Evolutionary conservation across 2,113 vertebrate species (phyloP).

Genomic region (Notechis scutatus): DNA sequence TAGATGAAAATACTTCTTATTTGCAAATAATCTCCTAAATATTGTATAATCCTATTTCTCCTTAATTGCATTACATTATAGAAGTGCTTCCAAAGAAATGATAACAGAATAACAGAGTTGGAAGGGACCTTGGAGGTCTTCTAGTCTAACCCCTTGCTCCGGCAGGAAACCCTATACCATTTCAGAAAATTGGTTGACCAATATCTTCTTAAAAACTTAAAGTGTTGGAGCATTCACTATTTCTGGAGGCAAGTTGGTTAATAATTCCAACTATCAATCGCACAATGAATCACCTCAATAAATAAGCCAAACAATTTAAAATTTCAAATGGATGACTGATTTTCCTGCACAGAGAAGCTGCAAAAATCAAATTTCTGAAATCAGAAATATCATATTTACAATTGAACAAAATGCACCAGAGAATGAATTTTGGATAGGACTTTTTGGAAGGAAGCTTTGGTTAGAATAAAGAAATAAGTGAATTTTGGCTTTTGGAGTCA

Average conservation of each 20-base stretch:
- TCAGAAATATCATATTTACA: constrained; percentile 37
- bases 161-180: too few relatives aligned
- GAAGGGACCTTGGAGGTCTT: too few relatives aligned
- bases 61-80: not conserved
- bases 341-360: constrained; percentile 39
- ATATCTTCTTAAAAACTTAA: too few relatives aligned
- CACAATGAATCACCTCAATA: not conserved
- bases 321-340: not conserved
- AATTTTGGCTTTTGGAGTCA: constrained; percentile 15
- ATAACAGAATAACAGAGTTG: too few relatives aligned
- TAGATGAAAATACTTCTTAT: not conserved
- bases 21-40: not conserved
- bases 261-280: not conserved
- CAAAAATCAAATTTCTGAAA: constrained; percentile 28
- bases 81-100: not conserved
- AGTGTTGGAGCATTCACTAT: too few relatives aligned
- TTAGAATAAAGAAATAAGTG: constrained; percentile 4
- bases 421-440: constrained; percentile 5
- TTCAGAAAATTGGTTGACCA: too few relatives aligned
- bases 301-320: not conserved
- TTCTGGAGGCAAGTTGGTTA: too few relatives aligned
- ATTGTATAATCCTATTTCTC: not conserved
- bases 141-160: too few relatives aligned
- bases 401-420: constrained; percentile 35
- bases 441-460: constrained; percentile 14